Percentiles rank a stretch among this genome's conserved stretches.
These are phyloP conservation scores for Cheilosia impressa DNA, from an alignment of 2,888 invertebrate species.

Conservation along the genomic window DNA sequence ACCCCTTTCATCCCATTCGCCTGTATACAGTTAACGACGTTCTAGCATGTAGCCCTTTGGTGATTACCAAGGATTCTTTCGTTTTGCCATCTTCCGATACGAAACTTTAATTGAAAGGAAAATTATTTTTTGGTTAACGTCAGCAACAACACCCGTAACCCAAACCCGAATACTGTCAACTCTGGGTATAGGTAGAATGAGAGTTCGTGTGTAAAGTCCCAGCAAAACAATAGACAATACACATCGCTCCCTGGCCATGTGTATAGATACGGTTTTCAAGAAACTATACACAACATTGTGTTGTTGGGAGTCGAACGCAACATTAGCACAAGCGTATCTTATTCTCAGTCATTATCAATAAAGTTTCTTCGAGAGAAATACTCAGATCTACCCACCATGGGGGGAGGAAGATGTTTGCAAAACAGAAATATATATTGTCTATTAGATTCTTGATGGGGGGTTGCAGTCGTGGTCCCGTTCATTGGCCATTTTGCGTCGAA, in stretches of 20 bases:
- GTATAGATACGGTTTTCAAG: constrained; percentile 29
- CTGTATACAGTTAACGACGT: constrained; percentile 44
- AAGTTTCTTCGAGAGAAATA: constrained; percentile 67
- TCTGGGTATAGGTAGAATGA: constrained; percentile 5
- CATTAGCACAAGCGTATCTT: constrained; percentile 44
- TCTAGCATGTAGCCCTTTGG: constrained; percentile 27
- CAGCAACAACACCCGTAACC: constrained; percentile 57
- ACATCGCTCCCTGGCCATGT: constrained; percentile 22
- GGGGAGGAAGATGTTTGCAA: constrained; percentile 47
- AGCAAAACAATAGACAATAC: constrained; percentile 64
- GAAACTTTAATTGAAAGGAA: constrained; percentile 74
- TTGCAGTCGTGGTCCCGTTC: constrained; percentile 26
- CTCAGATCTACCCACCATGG: constrained; percentile 26
- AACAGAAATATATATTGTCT: constrained; percentile 69
- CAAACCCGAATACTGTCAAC: constrained; percentile 20
- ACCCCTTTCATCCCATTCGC: neutral
- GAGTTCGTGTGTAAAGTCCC: constrained; percentile 56
- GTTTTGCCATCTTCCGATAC: constrained; percentile 53
- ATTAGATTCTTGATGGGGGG: constrained; percentile 53
- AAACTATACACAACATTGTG: constrained; percentile 21
- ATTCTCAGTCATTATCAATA: constrained; percentile 72
- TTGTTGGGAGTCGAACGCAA: constrained; percentile 20
- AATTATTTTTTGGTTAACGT: constrained; percentile 70
- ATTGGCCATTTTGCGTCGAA: constrained; percentile 66
- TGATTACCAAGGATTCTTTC: constrained; percentile 65